Evolutionary conservation across 2,888 invertebrate genomes (phyloP), one percentile per base, ranked within the genome.

Genomic region (Yponomeuta evonymella): DNA sequence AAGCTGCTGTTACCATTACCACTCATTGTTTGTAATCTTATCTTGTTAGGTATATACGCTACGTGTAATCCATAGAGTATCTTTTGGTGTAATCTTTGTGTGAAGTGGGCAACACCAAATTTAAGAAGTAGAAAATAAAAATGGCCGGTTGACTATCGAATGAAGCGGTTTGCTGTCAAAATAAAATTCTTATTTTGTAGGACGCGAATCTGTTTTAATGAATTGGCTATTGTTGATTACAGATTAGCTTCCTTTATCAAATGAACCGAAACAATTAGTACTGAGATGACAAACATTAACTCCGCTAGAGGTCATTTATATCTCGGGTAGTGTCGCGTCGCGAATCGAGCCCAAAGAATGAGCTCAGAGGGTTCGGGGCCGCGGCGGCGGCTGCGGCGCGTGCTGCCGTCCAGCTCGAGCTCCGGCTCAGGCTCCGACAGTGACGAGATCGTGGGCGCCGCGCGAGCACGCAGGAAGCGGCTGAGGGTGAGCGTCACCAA

Each of bases 131-230:
- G 5, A 78, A 83, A 81, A 84, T 81, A 79, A 92, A 92, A 90
- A 92, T 92, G 92, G 92, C 92, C 79, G 91, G 80, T 80, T 83
- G 82, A 84, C 81, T 82, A 83, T 84, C 43, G 51, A 58, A 58
- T 81, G 83, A 88, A 86, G 89, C 91, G 89, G 92, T 90, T 91
- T 91, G 87, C 91, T 92, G 92, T 92, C 92, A 92, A 90, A 91
- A 90, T 90, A 80, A 81, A 83, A 81, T 84, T 80, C 23, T 78
- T 80, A 83, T 82, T 77, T 79, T 58, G 15, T 58, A 15, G 51
- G 83, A 78, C 81, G 84, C 84, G 79, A 82, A 84, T 81, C 80
- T 79, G 72, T 62, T 78, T 77, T 76, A 23, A 73, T 76, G 78
- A 77, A 77, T 78, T 75, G 73, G 76, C 72, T 77, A 75, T 77